Percentiles rank a stretch among this genome's conserved stretches.
Evolutionary conservation across 2,888 invertebrate genomes (phyloP).

Genomic region (Priocnemis perturbator): DNA sequence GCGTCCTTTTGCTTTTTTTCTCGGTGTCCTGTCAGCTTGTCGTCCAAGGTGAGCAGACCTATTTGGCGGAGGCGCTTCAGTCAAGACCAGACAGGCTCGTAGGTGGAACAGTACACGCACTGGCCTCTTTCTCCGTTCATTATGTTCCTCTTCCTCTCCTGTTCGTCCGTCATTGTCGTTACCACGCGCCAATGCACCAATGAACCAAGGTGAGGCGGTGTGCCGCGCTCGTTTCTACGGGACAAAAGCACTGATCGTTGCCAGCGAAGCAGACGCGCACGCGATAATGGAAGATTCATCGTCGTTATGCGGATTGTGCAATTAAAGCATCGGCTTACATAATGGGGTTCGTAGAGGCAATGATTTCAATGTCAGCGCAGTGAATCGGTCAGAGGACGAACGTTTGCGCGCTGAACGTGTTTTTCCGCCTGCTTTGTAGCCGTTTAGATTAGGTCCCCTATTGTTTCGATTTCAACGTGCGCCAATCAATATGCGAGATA

Average conservation of each 20-base stretch:
- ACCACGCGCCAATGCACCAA: constrained; percentile 13
- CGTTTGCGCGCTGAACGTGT: no score
- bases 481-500: no score
- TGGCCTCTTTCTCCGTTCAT: constrained; percentile 32
- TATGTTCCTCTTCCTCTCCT: constrained; percentile 29
- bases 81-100: constrained; percentile 40
- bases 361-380: no score
- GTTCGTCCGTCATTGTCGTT: constrained; percentile 27
- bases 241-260: constrained; percentile 1
- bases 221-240: not conserved
- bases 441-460: no score
- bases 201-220: not conserved
- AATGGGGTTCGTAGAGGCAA: no score
- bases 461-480: no score
- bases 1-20: constrained; percentile 32
- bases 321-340: no score
- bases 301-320: no score
- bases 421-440: no score
- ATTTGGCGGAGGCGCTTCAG: constrained; percentile 60
- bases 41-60: constrained; percentile 65
- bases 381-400: no score
- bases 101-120: constrained; percentile 52
- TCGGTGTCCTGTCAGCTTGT: constrained; percentile 59
- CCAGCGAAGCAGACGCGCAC: not conserved
- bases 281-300: not conserved